Percentiles rank a stretch among this genome's conserved stretches.
Evolutionary conservation across 2,888 invertebrate genomes (phyloP).

Genomic region (Atrina japonica): DNA sequence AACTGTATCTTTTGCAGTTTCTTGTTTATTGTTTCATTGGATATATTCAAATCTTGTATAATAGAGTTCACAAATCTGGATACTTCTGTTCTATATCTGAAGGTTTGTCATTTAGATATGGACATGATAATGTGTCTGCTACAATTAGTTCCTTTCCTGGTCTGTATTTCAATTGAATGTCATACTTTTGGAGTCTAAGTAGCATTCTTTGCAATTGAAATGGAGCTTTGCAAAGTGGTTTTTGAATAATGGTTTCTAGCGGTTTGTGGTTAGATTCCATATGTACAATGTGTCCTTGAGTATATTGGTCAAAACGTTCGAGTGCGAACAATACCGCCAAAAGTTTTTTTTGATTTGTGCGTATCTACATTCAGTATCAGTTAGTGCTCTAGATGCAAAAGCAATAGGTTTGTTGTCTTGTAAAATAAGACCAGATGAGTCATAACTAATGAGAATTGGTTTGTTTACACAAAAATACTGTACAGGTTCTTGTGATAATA

Average conservation of each 20-base stretch:
- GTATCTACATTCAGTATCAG: constrained; percentile 46
- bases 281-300: neutral
- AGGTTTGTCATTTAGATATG: constrained; percentile 2
- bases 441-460: constrained; percentile 1
- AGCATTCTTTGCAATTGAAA: constrained; percentile 20
- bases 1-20: too few relatives aligned
- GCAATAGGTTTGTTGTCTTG: constrained; percentile 15
- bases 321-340: constrained; percentile 47
- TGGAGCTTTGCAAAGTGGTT: neutral
- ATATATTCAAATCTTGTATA: neutral
- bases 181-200: constrained; percentile 1
- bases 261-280: constrained; percentile 21
- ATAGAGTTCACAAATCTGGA: neutral
- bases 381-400: constrained; percentile 50
- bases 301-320: constrained; percentile 49
- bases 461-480: constrained; percentile 41
- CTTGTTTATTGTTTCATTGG: too few relatives aligned
- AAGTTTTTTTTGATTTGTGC: constrained; percentile 56
- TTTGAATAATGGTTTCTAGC: constrained; percentile 2
- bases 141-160: constrained; percentile 7
- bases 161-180: neutral
- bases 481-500: constrained; percentile 43
- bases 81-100: neutral
- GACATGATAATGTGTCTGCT: constrained; percentile 6
- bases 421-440: neutral